These are phyloP conservation scores for Falco biarmicus DNA, from an alignment of 2,797 vertebrate genomes.

Conservation along the genomic window DNA sequence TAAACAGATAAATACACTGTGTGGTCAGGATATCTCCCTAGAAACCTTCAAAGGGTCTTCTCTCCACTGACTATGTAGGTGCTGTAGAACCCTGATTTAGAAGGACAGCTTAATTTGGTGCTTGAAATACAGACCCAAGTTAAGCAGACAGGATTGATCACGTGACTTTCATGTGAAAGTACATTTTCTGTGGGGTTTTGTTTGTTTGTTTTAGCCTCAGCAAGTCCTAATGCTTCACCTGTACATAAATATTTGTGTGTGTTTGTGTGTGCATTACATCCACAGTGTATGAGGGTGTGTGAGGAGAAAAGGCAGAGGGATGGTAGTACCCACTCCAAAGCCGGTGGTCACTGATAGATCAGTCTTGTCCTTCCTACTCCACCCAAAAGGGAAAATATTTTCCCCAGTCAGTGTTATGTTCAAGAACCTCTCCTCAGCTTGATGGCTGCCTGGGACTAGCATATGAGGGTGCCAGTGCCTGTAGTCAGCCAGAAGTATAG, in stretches of 20 bases:
- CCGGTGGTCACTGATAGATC: not conserved
- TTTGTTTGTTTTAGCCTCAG: not conserved
- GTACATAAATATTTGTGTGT: not conserved
- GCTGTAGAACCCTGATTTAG: not conserved
- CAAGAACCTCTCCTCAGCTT: not conserved
- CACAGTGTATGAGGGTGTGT: not conserved
- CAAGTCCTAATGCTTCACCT: not conserved
- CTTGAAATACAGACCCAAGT: not conserved
- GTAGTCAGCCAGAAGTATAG: no score
- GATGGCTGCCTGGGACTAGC: not conserved
- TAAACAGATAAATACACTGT: not conserved
- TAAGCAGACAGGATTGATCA: not conserved
- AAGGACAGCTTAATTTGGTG: not conserved
- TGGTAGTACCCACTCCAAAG: not conserved
- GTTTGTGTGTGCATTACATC: not conserved
- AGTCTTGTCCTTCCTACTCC: not conserved
- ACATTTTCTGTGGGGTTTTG: not conserved
- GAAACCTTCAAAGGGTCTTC: not conserved
- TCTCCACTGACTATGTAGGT: not conserved
- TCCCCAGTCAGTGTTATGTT: not conserved
- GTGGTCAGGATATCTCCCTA: not conserved
- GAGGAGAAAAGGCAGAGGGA: not conserved
- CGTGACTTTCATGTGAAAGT: not conserved
- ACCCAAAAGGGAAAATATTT: not conserved
- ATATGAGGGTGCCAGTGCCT: no score